Base-by-base conservation (phyloP, 2,797 vertebrate genomes). In the Syngnathus acus region DNA sequence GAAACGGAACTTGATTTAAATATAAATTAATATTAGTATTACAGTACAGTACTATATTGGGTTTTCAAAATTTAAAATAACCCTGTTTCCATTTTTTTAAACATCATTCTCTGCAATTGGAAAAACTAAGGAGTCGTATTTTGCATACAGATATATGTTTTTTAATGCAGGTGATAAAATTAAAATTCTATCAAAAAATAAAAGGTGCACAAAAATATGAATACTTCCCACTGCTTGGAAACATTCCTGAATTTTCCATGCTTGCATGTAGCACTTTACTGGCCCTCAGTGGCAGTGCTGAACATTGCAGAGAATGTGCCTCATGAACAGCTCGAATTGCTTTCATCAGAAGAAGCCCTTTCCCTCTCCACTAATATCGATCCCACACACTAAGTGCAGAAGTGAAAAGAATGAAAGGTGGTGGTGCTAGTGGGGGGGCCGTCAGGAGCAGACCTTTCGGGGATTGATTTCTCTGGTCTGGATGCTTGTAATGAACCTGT, bases 251-350 rank as follows among this genome's bases (percentile, higher is more conserved):
- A 57, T 57, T 57, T 57, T 37, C 6, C 11, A 32, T 45, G n/a
- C 60, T 62, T 62, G 26, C 60, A 14, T 16, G 23, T 8, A 43
- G 84, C 86, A 87, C 82, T 90, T 75, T 91, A 85, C 88, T 91
- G 88, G 83, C 90, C 59, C 84, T 79, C 21, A 75, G 84, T 88
- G 91, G 88, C 59, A 4, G 53, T 23, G 42, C 23, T 54, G 37
- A 59, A 69, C 59, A 72, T 17, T 32, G 74, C 64, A 76, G n/a
- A 37, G 14, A 37, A 14, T 23, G 7, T 2, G 11, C 21, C 67
- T 43, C 38, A 14, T 58, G 17, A 64, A 62, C 40, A 48, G 16
- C 62, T 39, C 45, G 19, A 64, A 48, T 64, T 55, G 65, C 26
- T 19, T 71, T 68, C 55, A 64, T 43, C 63, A 73, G 59, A 68